Evolutionary conservation across 2,888 invertebrate species (phyloP).

Genomic region (Eupithecia inturbata): DNA sequence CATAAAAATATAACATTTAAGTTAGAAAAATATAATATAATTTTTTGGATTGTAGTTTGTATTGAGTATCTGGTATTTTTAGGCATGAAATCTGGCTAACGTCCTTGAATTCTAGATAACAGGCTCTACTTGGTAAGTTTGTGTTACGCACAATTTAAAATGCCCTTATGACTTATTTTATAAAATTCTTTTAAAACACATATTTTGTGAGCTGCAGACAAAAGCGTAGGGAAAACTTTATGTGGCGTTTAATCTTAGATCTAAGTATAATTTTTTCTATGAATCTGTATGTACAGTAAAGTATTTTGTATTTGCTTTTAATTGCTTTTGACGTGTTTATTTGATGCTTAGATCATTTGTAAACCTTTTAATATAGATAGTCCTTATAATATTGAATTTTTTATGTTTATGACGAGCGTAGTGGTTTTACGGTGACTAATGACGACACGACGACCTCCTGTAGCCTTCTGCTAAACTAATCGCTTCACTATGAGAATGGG

Average conservation of each 20-base stretch:
- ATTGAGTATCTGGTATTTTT: slow-evolving; percentile 59
- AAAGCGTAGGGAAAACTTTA: neutral
- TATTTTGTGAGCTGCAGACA: neutral
- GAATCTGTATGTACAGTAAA: slow-evolving; percentile 48
- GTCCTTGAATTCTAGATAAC: slow-evolving; percentile 57
- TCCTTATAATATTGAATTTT: slow-evolving; percentile 31
- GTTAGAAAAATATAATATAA: slow-evolving; percentile 74
- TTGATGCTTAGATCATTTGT: slow-evolving; percentile 36
- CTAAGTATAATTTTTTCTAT: slow-evolving; percentile 37
- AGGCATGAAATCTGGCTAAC: slow-evolving; percentile 58
- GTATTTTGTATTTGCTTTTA: slow-evolving; percentile 47
- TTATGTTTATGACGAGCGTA: slow-evolving; percentile 43
- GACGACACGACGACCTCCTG: neutral
- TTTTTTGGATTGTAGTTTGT: slow-evolving; percentile 62
- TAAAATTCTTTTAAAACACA: slow-evolving; percentile 31
- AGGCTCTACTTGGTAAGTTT: slow-evolving; percentile 45
- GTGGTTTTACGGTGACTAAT: slow-evolving; percentile 47
- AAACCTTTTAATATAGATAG: slow-evolving; percentile 26
- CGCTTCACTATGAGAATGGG: neutral
- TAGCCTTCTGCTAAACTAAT: neutral
- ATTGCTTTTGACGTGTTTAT: slow-evolving; percentile 48
- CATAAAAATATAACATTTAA: slow-evolving; percentile 81
- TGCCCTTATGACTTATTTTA: slow-evolving; percentile 46
- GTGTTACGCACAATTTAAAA: slow-evolving; percentile 73
- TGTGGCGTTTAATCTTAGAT: slow-evolving; percentile 22